Conservation (phyloP, 30 jellyfish, hydroid and myxozoan species). For the Catostylus mosaicus region DNA sequence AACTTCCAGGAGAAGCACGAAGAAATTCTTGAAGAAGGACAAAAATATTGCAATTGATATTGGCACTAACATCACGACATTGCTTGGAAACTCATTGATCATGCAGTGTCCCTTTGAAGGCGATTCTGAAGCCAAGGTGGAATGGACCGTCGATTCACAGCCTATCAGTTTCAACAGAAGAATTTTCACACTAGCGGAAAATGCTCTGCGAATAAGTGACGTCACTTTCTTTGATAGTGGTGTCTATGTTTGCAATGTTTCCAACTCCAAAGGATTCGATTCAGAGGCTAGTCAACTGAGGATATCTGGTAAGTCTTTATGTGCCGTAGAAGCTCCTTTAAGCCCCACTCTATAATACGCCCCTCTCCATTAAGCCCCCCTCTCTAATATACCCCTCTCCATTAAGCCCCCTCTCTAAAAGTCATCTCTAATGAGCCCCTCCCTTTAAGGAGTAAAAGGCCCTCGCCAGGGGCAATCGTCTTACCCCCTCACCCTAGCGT, state of each 20-base stretch:
- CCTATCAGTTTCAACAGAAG: conserved; percentile 65
- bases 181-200: conserved; percentile 13
- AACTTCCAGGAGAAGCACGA: conserved; percentile 53
- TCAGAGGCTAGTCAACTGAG: conserved; percentile 53
- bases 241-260: conserved; percentile 75
- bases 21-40: conserved; percentile 26
- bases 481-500: too few relatives aligned
- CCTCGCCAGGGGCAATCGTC: too few relatives aligned
- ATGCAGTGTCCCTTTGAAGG: conserved; percentile 86
- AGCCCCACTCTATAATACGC: too few relatives aligned
- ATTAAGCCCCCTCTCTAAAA: too few relatives aligned
- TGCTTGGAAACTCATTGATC: conserved; percentile 71
- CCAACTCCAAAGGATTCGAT: conserved; percentile 76
- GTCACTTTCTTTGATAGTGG: conserved; percentile 86
- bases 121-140: conserved; percentile 34
- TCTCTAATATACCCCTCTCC: too few relatives aligned
- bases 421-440: too few relatives aligned
- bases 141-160: conserved; percentile 83
- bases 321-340: too few relatives aligned
- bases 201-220: conserved; percentile 61
- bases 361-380: too few relatives aligned
- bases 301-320: conserved; percentile 70
- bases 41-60: conserved; percentile 46
- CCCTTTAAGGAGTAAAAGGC: too few relatives aligned
- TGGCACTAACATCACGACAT: conserved; percentile 87